Base-by-base conservation (phyloP, 2,113 vertebrate genomes). In the Rattus rattus region DNA sequence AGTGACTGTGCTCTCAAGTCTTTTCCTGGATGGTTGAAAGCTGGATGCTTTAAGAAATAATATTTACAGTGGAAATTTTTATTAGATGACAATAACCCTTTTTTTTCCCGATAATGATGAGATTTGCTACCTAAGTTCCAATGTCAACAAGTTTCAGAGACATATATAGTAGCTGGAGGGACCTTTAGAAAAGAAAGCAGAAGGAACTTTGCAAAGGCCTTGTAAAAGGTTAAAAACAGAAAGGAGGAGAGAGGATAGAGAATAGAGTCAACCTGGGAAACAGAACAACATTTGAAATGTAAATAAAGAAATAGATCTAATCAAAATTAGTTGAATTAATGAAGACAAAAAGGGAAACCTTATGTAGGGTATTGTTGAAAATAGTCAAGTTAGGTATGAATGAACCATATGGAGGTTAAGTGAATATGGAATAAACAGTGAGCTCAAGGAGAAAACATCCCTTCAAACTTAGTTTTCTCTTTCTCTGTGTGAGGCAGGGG, bases 31-130 rank as follows among this genome's bases (percentile, higher is more conserved):
- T 90, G 9, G n/a, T 88, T 88, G 61, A 96, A 96, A 95, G 1
- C 14, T 2, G 13, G 5, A 76, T 94, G 80, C 16, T 91, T 90
- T 88, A 89, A 67, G 77, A 87, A 93, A 94, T 90, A 0, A 91
- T 90, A 26, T 95, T n/a, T 80, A 72, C 36, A 69, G 63, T 81
- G 56, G n/a, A 94, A 70, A 13, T 79, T 92, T 93, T 83, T 73
- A 54, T 65, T 47, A 63, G 59, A 17, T 88, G 47, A 79, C 70
- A 77, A 47, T 77, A n/a, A 75, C 2, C 8, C 39, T 54, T 73
- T 11, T 11, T 33, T 13, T 13, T 56, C 30, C 13, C 8, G 43
- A 11, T 88, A 72, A 77, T 67, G 81, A 75, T 85, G 14, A 89
- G 33, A 36, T 87, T 91, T 79, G 54, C 88, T 92, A 81, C 22